phyloP scores from a whole-genome alignment of 2,113 vertebrate species.

The Cyprinus carpio region DNA sequence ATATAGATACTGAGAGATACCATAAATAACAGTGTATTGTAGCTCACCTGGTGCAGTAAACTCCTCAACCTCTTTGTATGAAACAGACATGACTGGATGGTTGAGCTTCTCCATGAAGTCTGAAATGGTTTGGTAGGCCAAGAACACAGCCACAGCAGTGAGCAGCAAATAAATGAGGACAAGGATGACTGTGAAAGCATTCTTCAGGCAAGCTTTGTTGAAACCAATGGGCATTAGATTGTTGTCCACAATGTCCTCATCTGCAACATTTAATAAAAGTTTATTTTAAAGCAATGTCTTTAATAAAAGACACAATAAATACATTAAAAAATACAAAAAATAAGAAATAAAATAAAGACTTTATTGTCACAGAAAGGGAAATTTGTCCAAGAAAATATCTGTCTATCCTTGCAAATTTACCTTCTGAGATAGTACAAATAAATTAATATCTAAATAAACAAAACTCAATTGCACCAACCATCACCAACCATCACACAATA shows the following conservation, averaged over 20 bases:
- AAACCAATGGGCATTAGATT: constrained; percentile 72
- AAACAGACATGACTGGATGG: constrained; percentile 96
- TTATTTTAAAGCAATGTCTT: neutral
- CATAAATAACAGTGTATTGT: neutral
- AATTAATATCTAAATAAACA: neutral
- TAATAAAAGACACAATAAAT: neutral
- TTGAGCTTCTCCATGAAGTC: constrained; percentile 92
- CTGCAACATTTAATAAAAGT: constrained; percentile 31
- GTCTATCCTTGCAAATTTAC: neutral
- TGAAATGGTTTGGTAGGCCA: constrained; percentile 94
- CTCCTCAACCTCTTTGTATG: constrained; percentile 90
- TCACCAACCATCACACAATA: no score
- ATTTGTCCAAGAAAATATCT: neutral
- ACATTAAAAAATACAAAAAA: neutral
- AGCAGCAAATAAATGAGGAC: constrained; percentile 93
- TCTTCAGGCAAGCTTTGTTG: constrained; percentile 92
- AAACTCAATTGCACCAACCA: neutral
- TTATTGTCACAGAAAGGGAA: neutral
- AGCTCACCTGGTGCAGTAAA: constrained; percentile 88
- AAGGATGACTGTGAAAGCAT: constrained; percentile 88
- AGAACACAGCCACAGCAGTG: constrained; percentile 88
- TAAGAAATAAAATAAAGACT: neutral
- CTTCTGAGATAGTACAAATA: neutral
- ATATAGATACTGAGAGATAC: neutral
- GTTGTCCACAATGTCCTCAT: constrained; percentile 64